Percentiles rank a stretch among this genome's conserved stretches.
phyloP scores from a whole-genome alignment of 2,888 invertebrate species.

The Metellina segmentata region DNA sequence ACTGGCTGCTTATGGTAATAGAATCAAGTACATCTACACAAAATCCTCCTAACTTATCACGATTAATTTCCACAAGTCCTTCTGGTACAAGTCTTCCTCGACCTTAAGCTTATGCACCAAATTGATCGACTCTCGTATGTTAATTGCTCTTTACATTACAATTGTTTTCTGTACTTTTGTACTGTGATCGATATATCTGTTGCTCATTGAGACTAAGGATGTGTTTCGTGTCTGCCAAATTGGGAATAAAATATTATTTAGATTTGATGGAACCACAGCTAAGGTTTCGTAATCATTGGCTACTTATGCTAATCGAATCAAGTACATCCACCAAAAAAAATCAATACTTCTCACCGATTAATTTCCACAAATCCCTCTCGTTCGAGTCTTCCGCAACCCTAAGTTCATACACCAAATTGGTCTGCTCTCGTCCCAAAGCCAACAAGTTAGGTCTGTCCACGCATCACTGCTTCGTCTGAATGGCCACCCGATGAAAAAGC shows the following conservation, averaged over 20 bases:
- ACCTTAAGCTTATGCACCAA: conserved; percentile 37
- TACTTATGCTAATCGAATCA: no score
- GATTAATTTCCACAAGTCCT: conserved; percentile 27
- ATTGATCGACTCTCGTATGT: no score
- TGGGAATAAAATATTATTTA: no score
- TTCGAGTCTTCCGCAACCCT: conserved; percentile 22
- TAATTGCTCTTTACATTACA: no score
- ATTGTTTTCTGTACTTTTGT: no score
- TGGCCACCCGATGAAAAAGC: conserved; percentile 33
- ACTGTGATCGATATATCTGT: no score
- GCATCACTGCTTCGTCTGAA: neutral
- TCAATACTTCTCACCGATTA: conserved; percentile 27
- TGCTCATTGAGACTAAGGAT: no score
- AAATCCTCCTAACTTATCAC: conserved; percentile 12
- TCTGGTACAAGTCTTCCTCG: conserved; percentile 7
- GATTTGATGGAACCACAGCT: no score
- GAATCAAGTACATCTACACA: no score
- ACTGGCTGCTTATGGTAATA: no score
- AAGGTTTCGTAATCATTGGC: no score
- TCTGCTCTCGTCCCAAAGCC: neutral
- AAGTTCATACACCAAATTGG: conserved; percentile 20
- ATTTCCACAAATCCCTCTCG: conserved; percentile 20
- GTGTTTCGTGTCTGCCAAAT: no score
- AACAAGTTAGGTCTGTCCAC: neutral
- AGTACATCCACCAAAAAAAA: neutral